Base-by-base conservation (phyloP, 2,888 invertebrate species). In the Gymnocheta viridis region DNA sequence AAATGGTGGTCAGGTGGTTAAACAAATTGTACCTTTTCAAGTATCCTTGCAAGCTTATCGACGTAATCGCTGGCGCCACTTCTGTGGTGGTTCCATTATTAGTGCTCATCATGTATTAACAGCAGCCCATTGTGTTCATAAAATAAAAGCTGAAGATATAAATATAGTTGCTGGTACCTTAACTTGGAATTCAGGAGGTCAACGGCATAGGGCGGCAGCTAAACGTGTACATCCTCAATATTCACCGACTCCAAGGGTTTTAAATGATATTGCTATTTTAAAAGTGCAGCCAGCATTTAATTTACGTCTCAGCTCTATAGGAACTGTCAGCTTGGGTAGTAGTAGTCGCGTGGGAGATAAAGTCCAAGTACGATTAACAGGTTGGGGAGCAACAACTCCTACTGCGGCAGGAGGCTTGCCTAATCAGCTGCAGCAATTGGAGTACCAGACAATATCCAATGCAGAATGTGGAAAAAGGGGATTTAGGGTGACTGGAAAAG, bases 1-100 rank as follows among this genome's bases (percentile, higher is more conserved):
- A n/a, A 89, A 90, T 85, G 91, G 91, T 1, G 91, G 91, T 0
- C 85, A 87, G 22, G 17, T 60, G 54, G 88, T 88, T 54, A 86
- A 81, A 2, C 77, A 88, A n/a, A 87, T 90, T 27, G 89, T 91
- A 78, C 91, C 91, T 1, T 92, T 89, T 85, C 92, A 92, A 86
- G 87, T 92, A 2, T 92, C 92, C 2, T 62, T 91, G 69, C 91
- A 91, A 82, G 80, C 49, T 29, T 79, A 47, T 64, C 77, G 87
- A 10, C 88, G 88, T 0, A 88, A 88, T 0, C 85, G 88, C 6
- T 91, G 90, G 89, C 86, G 87, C 1, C 92, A 92, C 76, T 90
- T 90, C 62, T 92, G 92, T 76, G 91, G 92, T 2, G 92, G 92
- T 27, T 90, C 91, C 19, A 91, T 92, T 22, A 88, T 92, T 17